Evolutionary conservation across 2,113 vertebrate genomes (phyloP).

Genomic region (Mesoclemmys tuberculata): DNA sequence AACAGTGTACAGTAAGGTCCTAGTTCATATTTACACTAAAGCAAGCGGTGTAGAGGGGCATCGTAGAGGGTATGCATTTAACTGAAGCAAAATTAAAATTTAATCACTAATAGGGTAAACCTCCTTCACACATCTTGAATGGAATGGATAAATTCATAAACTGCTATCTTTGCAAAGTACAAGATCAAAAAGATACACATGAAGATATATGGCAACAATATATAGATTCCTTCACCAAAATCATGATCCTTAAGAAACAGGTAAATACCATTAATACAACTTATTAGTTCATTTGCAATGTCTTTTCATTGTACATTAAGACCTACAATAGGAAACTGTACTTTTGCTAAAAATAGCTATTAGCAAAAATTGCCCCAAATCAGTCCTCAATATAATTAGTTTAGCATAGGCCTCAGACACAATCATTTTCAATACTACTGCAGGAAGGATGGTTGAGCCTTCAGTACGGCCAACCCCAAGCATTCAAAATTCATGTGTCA

Average conservation of each 20-base stretch:
- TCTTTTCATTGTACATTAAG: not conserved
- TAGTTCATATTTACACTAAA: not conserved
- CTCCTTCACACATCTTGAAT: not conserved
- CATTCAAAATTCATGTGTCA: not conserved
- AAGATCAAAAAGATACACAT: not conserved
- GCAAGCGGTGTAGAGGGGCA: not conserved
- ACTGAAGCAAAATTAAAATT: not conserved
- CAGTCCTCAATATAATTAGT: not conserved
- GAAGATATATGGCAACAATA: not conserved
- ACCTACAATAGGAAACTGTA: not conserved
- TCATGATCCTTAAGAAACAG: not conserved
- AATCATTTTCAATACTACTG: not conserved
- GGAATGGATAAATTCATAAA: not conserved
- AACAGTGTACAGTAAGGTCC: not conserved
- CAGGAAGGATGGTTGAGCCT: not conserved
- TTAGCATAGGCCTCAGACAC: not conserved
- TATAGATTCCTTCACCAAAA: not conserved
- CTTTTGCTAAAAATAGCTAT: no score
- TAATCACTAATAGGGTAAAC: not conserved
- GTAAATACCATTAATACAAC: not conserved
- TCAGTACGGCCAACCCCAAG: not conserved
- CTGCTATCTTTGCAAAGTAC: fast-evolving
- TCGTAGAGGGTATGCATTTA: not conserved
- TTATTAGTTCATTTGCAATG: not conserved
- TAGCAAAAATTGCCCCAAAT: not conserved